A percentile compares a stretch with the other conserved stretches of the same genome.
These are phyloP conservation scores for Mirza zaza DNA, from an alignment of 2,113 vertebrate genomes.

Conservation along the genomic window DNA sequence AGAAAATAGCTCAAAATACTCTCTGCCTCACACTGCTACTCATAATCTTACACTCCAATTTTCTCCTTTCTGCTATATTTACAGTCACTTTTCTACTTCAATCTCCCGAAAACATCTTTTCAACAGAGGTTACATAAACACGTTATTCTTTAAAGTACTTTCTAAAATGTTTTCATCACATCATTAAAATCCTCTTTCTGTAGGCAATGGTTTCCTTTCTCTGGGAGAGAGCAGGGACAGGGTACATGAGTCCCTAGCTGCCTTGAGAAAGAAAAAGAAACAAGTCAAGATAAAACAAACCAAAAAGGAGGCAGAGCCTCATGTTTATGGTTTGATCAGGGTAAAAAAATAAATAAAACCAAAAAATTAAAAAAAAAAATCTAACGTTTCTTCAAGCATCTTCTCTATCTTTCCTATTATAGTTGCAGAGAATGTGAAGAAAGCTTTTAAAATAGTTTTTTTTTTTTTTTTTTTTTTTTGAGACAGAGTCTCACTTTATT, in stretches of 20 bases:
- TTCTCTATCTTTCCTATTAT: background rate
- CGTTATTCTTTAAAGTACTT: background rate
- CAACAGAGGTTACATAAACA: background rate
- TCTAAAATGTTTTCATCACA: background rate
- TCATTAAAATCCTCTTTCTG: background rate
- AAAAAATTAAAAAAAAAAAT: too few species aligned
- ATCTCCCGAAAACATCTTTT: background rate
- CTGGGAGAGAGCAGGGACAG: rapidly evolving
- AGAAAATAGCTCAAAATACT: background rate
- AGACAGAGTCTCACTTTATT: too few species aligned
- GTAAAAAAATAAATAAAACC: background rate
- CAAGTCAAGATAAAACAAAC: background rate
- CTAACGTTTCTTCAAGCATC: background rate
- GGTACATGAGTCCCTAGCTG: background rate
- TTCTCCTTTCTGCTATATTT: background rate
- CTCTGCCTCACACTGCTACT: background rate
- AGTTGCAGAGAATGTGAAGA: background rate
- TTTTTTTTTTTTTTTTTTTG: too few species aligned
- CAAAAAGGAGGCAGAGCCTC: background rate
- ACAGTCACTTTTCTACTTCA: background rate
- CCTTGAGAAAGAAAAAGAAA: background rate
- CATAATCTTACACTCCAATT: background rate
- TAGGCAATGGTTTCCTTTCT: background rate
- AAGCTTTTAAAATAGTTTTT: background rate
- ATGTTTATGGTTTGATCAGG: background rate